These are phyloP conservation scores for Rhagologus leucostigma DNA, from an alignment of 2,113 vertebrate species.

Conservation along the genomic window DNA sequence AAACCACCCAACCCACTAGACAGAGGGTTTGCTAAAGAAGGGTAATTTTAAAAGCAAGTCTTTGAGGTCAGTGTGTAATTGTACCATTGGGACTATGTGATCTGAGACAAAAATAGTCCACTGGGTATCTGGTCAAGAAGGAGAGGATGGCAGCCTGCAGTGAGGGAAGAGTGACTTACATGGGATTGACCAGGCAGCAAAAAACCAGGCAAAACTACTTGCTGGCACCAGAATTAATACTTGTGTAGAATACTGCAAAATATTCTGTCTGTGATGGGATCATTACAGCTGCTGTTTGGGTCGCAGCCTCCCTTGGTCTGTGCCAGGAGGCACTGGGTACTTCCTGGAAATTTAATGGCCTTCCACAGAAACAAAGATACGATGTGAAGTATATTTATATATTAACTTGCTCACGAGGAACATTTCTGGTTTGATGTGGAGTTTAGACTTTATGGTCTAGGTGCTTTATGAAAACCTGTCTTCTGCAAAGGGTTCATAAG, in stretches of 20 bases:
- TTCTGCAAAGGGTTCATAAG: not conserved
- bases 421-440: not conserved
- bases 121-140: slow-evolving; percentile 69
- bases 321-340: not conserved
- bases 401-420: not conserved
- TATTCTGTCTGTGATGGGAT: not conserved
- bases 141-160: slow-evolving; percentile 40
- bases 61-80: slow-evolving; percentile 80
- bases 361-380: not conserved
- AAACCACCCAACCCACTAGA: slow-evolving; percentile 75
- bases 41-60: slow-evolving; percentile 79
- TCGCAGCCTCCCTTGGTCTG: not conserved
- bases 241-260: not conserved
- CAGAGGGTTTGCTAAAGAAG: slow-evolving; percentile 78
- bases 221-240: not conserved
- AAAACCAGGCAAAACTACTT: not conserved
- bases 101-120: slow-evolving; percentile 77
- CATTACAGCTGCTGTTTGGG: not conserved
- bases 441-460: too few species aligned
- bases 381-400: not conserved
- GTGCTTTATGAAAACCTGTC: not conserved
- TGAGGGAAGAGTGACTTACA: slow-evolving; percentile 29
- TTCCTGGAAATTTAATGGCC: not conserved
- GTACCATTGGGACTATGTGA: slow-evolving; percentile 69
- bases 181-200: not conserved